These are phyloP conservation scores for Sebastes aleutianus DNA, from an alignment of 2,797 vertebrate genomes.

Conservation along the genomic window DNA sequence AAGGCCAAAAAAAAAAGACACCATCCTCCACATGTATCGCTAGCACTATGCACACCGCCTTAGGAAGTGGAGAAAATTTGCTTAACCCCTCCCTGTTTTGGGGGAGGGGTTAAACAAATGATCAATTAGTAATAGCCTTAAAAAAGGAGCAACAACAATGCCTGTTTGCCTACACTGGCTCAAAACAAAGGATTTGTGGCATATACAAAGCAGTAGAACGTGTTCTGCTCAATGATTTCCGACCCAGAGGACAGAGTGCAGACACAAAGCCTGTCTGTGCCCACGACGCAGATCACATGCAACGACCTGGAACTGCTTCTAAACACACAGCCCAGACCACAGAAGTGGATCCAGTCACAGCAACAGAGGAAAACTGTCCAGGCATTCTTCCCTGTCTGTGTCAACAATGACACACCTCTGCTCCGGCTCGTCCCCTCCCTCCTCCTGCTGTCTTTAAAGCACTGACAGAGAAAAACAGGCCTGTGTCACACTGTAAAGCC, in stretches of 20 bases:
- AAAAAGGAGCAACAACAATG: conserved; percentile 14
- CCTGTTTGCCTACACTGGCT: conserved; percentile 8
- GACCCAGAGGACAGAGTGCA: conserved; percentile 60
- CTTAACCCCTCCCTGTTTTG: not conserved
- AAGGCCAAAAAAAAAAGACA: not conserved
- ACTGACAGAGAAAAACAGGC: conserved; percentile 53
- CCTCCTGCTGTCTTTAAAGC: conserved; percentile 46
- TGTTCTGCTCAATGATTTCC: conserved; percentile 60
- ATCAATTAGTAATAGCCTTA: conserved; percentile 6
- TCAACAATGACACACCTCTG: conserved; percentile 78
- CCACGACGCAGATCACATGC: conserved; percentile 65
- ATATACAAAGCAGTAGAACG: conserved; percentile 44
- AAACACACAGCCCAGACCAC: conserved; percentile 68
- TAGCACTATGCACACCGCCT: not conserved
- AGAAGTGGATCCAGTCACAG: conserved; percentile 72
- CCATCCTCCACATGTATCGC: not conserved
- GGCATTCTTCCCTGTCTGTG: conserved; percentile 72
- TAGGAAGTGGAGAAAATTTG: not conserved
- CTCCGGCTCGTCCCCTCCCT: conserved; percentile 29
- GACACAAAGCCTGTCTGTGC: conserved; percentile 62
- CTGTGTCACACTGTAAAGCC: conserved; percentile 45
- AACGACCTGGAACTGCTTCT: conserved; percentile 71
- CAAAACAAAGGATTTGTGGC: conserved; percentile 49
- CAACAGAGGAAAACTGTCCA: conserved; percentile 66
- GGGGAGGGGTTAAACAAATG: not conserved